These are phyloP conservation scores for Prorops nasuta DNA, from an alignment of 1,140 invertebrate genomes.

Conservation along the genomic window DNA sequence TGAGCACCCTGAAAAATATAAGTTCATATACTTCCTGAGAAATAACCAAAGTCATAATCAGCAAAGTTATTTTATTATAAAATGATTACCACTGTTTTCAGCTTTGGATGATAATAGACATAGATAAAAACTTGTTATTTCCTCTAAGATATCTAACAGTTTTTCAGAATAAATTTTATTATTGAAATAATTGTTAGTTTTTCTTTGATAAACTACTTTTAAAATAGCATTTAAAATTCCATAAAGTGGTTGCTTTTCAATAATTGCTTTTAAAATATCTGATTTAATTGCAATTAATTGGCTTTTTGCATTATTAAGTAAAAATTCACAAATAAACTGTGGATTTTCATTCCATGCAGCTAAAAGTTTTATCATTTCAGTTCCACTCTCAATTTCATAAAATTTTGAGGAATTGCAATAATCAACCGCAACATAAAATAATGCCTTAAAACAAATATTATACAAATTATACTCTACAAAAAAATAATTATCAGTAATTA, in stretches of 20 bases:
- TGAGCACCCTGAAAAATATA: slow-evolving; percentile 48
- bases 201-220: slow-evolving; percentile 23
- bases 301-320: slow-evolving; percentile 32
- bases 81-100: slow-evolving; percentile 29
- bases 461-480: neutral
- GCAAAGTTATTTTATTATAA: slow-evolving; percentile 13
- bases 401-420: slow-evolving; percentile 58
- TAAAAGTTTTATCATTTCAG: slow-evolving; percentile 49
- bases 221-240: slow-evolving; percentile 43
- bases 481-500: neutral
- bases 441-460: slow-evolving; percentile 21
- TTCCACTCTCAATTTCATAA: slow-evolving; percentile 59
- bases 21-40: neutral
- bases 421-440: slow-evolving; percentile 42
- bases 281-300: slow-evolving; percentile 41
- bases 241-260: slow-evolving; percentile 42
- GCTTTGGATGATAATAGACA: slow-evolving; percentile 41
- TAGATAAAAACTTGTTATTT: slow-evolving; percentile 45
- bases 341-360: no score
- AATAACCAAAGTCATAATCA: slow-evolving; percentile 3
- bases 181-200: slow-evolving; percentile 18
- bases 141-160: slow-evolving; percentile 43
- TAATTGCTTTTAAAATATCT: slow-evolving; percentile 49
- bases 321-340: slow-evolving; percentile 14
- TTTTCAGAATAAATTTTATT: slow-evolving; percentile 20